These are phyloP conservation scores for Ellobius talpinus DNA, from an alignment of 2,113 vertebrate genomes.

Conservation along the genomic window DNA sequence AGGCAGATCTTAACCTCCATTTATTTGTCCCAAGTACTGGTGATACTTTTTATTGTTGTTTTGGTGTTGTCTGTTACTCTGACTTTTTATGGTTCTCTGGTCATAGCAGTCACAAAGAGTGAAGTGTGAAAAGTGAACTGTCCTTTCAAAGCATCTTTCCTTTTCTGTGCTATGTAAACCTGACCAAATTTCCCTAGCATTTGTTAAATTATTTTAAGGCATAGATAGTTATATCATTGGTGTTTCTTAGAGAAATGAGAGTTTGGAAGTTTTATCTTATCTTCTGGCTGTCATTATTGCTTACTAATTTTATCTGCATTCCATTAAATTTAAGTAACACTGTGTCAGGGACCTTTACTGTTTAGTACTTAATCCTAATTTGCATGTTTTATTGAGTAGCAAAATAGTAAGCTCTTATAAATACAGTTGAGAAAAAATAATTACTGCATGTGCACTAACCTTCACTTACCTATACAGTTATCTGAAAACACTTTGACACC, in stretches of 20 bases:
- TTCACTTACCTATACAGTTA: no score
- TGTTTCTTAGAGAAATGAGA: not conserved
- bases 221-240: not conserved
- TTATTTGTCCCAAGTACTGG: not conserved
- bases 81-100: not conserved
- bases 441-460: not conserved
- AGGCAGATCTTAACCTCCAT: not conserved
- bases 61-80: not conserved
- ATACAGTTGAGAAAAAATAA: constrained; percentile 10
- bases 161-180: not conserved
- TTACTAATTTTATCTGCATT: not conserved
- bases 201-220: not conserved
- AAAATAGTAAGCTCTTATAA: not conserved
- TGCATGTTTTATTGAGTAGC: not conserved
- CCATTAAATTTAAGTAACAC: not conserved
- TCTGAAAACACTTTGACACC: not conserved
- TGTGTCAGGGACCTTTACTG: not conserved
- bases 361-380: not conserved
- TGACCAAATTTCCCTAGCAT: not conserved
- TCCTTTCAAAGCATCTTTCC: not conserved
- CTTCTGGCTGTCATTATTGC: not conserved
- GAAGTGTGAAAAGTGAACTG: not conserved
- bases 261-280: not conserved
- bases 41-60: not conserved
- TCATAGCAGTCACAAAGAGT: no score